phyloP scores from a whole-genome alignment of 2,113 vertebrate genomes.

The Corythaixoides concolor region DNA sequence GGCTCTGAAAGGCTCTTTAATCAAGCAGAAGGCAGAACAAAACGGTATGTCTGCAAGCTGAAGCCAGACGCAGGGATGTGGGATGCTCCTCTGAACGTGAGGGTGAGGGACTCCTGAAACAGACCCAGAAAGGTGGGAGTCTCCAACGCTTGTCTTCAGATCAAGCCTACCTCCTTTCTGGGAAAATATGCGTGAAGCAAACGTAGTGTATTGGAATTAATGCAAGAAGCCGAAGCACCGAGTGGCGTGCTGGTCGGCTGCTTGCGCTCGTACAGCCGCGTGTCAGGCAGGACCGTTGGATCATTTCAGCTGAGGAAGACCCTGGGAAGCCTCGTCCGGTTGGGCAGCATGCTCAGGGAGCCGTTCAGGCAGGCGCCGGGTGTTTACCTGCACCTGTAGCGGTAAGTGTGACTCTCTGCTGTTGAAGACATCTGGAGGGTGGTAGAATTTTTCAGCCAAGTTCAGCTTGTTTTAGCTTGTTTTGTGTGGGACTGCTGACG shows the following conservation, averaged over 20 bases:
- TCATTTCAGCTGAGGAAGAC: neutral
- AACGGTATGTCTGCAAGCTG: conserved; percentile 20
- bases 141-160: neutral
- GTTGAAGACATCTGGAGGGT: neutral
- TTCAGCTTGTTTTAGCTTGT: neutral
- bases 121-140: neutral
- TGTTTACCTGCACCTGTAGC: rapidly evolving
- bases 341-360: neutral
- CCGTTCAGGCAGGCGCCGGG: rapidly evolving
- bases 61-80: neutral
- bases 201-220: neutral
- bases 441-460: neutral
- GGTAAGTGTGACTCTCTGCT: neutral
- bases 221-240: neutral
- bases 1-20: conserved; percentile 47
- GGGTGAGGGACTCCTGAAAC: conserved; percentile 13
- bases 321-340: neutral
- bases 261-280: rapidly evolving
- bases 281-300: neutral
- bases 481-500: neutral
- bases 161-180: neutral
- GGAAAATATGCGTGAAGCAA: neutral
- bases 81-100: neutral
- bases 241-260: rapidly evolving
- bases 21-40: conserved; percentile 46